These are phyloP conservation scores for Hecatera dysodea DNA, from an alignment of 2,888 invertebrate species.

Conservation along the genomic window DNA sequence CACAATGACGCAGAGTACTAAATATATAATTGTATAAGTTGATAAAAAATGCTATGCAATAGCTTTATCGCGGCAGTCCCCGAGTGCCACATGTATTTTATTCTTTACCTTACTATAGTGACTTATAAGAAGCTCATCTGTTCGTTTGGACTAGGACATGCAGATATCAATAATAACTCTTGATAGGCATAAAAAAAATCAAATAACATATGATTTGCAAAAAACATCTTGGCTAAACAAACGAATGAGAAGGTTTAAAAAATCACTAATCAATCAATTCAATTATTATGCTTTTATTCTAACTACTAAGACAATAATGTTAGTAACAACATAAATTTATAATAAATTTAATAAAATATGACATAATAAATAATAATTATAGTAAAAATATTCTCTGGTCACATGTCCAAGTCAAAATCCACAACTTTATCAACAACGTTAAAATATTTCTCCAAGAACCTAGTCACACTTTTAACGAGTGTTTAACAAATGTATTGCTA, in stretches of 20 bases:
- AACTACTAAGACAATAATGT: too few species aligned
- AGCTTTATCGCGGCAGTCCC: too few species aligned
- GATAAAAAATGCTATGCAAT: too few species aligned
- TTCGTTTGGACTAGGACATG: conserved; percentile 53
- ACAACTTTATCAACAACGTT: conserved; percentile 38
- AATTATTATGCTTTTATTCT: not conserved
- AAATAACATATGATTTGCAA: not conserved
- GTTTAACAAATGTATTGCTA: conserved; percentile 49
- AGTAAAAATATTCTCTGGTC: not conserved
- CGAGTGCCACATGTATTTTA: too few species aligned
- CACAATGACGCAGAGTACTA: too few species aligned
- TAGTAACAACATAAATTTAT: not conserved
- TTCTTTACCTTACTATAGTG: conserved; percentile 25
- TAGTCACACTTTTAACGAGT: conserved; percentile 43
- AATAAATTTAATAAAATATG: too few species aligned
- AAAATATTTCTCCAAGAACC: conserved; percentile 36
- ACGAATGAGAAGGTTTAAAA: too few species aligned
- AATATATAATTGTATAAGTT: too few species aligned
- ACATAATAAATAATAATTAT: too few species aligned
- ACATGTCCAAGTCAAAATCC: conserved; percentile 52
- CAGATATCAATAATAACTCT: not conserved
- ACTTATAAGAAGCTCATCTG: conserved; percentile 53
- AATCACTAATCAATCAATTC: not conserved
- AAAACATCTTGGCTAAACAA: not conserved
- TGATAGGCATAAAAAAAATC: not conserved